These are phyloP conservation scores for Microdon myrmicae DNA, from an alignment of 2,888 invertebrate genomes.

Conservation along the genomic window DNA sequence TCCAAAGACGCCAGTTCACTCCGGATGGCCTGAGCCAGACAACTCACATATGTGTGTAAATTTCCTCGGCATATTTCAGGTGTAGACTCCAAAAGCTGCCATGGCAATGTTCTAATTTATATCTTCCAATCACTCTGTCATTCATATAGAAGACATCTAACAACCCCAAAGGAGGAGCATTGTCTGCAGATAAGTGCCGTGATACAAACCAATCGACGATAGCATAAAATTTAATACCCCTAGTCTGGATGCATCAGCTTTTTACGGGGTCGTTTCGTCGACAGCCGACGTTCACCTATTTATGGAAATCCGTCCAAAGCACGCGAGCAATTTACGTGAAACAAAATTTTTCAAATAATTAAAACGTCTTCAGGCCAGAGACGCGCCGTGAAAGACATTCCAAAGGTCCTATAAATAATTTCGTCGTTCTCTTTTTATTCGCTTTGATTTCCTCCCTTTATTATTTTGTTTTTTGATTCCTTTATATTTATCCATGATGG, in stretches of 20 bases:
- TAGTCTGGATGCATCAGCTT: constrained; percentile 30
- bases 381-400: constrained; percentile 26
- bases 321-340: constrained; percentile 14
- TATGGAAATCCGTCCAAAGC: constrained; percentile 8
- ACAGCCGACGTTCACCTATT: constrained; percentile 14
- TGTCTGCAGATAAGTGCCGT: constrained; percentile 13
- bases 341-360: constrained; percentile 38
- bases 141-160: constrained; percentile 15
- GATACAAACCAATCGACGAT: constrained; percentile 8
- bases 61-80: constrained; percentile 27
- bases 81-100: constrained; percentile 38
- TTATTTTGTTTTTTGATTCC: no score
- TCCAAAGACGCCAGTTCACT: constrained; percentile 9
- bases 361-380: constrained; percentile 6
- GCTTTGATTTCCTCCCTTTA: no score
- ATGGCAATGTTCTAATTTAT: constrained; percentile 31
- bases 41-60: constrained; percentile 5
- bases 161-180: constrained; percentile 23
- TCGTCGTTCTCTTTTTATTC: no score
- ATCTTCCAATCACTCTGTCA: constrained; percentile 32
- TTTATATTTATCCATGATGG: constrained; percentile 29
- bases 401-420: constrained; percentile 32
- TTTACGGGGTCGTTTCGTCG: not conserved
- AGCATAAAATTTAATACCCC: constrained; percentile 29
- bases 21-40: not conserved